A percentile compares a stretch with the other conserved stretches of the same genome.
Evolutionary conservation across 53 echinoderm and acorn worm genomes (phyloP).

Genomic region (Crossaster papposus): DNA sequence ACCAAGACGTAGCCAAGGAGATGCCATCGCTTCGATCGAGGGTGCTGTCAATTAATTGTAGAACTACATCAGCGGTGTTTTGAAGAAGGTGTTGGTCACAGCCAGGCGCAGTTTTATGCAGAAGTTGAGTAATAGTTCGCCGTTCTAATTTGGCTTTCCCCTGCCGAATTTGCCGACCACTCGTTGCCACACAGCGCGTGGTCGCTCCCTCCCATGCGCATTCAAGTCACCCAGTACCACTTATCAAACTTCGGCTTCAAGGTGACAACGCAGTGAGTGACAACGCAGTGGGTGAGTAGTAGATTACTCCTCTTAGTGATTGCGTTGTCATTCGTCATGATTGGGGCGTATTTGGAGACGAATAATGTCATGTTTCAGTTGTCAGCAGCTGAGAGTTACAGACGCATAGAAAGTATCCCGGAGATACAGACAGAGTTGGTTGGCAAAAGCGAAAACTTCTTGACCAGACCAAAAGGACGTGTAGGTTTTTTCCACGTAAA

Average conservation of each 20-base stretch:
- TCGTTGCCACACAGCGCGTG: constrained; percentile 7
- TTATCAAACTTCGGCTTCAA: constrained; percentile 46
- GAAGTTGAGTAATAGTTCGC: constrained; percentile 50
- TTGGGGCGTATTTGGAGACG: constrained; percentile 32
- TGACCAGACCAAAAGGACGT: constrained; percentile 8
- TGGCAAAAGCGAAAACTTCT: constrained; percentile 11
- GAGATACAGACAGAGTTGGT: constrained; percentile 20
- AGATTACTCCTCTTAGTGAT: constrained; percentile 40
- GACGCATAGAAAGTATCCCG: constrained; percentile 20
- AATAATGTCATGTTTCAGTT: constrained; percentile 23
- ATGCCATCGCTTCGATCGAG: constrained; percentile 62
- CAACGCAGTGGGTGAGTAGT: too few relatives aligned
- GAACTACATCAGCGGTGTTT: constrained; percentile 53
- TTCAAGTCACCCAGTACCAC: constrained; percentile 68
- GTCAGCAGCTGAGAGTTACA: constrained; percentile 23
- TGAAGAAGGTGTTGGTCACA: constrained; percentile 70
- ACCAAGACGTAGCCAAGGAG: constrained; percentile 67
- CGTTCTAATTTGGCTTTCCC: constrained; percentile 57
- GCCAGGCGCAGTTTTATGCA: constrained; percentile 54
- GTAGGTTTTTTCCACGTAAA: background rate
- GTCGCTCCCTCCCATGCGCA: constrained; percentile 62
- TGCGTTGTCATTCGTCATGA: background rate
- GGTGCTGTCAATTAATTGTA: constrained; percentile 60
- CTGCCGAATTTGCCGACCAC: constrained; percentile 57
- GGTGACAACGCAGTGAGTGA: constrained; percentile 4